Evolutionary conservation across 2,113 vertebrate species (phyloP).

Genomic region (Petromus typicus): DNA sequence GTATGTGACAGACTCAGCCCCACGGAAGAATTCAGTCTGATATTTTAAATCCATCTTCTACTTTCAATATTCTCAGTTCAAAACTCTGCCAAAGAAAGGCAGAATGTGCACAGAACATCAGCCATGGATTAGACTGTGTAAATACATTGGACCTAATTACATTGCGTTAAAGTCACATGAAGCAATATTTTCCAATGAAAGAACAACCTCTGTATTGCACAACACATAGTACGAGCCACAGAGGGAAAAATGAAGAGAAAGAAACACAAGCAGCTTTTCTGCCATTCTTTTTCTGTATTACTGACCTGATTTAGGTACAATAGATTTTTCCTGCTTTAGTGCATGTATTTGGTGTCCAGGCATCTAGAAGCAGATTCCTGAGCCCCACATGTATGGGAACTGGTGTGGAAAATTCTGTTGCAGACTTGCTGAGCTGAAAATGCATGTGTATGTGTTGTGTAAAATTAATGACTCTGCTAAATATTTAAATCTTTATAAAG

Average conservation of each 20-base stretch:
- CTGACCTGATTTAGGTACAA: neutral
- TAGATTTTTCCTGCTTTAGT: neutral
- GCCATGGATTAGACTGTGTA: neutral
- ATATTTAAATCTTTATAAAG: conserved; percentile 73
- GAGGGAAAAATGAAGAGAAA: neutral
- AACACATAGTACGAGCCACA: neutral
- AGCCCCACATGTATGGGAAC: neutral
- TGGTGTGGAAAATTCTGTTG: conserved; percentile 25
- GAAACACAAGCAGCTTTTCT: neutral
- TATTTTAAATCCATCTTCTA: neutral
- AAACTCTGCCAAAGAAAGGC: neutral
- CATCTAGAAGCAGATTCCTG: neutral
- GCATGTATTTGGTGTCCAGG: neutral
- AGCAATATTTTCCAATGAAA: neutral
- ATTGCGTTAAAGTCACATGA: neutral
- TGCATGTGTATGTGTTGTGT: conserved; percentile 39
- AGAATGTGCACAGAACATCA: neutral
- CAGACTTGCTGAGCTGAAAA: conserved; percentile 56
- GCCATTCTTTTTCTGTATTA: neutral
- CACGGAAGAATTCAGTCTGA: neutral
- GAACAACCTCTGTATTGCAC: neutral
- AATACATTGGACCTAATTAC: neutral
- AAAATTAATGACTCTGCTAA: conserved; percentile 74
- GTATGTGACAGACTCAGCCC: neutral
- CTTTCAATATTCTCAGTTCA: neutral